phyloP scores from a whole-genome alignment of 2,888 invertebrate species.

The Digitonthophagus gazella region DNA sequence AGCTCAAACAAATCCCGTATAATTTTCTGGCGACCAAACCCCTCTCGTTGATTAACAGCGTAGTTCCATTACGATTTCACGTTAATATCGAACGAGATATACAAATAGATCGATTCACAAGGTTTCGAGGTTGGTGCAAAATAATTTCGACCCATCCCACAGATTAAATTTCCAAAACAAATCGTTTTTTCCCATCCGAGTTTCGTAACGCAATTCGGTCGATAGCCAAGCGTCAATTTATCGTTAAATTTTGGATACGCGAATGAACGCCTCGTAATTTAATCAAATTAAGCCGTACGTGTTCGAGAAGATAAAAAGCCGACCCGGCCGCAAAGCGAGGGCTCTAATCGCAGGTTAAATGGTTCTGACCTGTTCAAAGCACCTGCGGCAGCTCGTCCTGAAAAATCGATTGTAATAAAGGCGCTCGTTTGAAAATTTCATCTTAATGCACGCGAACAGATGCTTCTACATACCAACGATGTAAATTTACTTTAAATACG shows the following conservation, averaged over 20 bases:
- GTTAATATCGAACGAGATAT: background rate
- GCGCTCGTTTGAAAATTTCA: background rate
- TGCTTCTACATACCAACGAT: conserved; percentile 2
- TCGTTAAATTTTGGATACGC: conserved; percentile 1
- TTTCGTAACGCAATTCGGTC: no score
- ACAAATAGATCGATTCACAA: background rate
- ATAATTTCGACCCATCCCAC: background rate
- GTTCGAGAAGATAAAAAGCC: conserved; percentile 8
- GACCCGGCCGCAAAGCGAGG: background rate
- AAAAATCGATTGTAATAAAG: conserved; percentile 6
- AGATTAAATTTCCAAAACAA: background rate
- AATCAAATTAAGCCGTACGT: conserved; percentile 16
- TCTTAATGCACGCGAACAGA: background rate
- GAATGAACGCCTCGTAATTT: conserved; percentile 2
- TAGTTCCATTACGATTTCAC: background rate
- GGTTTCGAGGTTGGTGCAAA: no score
- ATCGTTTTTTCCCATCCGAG: no score
- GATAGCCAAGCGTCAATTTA: background rate
- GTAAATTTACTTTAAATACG: no score
- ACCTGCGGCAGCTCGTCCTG: conserved; percentile 1
- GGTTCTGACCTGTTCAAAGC: background rate
- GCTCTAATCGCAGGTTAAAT: conserved; percentile 12
- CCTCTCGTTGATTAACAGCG: background rate
- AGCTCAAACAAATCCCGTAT: background rate
- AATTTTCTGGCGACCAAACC: background rate